These are phyloP conservation scores for Triplophysa dalaica DNA, from an alignment of 2,113 vertebrate species.

Conservation along the genomic window DNA sequence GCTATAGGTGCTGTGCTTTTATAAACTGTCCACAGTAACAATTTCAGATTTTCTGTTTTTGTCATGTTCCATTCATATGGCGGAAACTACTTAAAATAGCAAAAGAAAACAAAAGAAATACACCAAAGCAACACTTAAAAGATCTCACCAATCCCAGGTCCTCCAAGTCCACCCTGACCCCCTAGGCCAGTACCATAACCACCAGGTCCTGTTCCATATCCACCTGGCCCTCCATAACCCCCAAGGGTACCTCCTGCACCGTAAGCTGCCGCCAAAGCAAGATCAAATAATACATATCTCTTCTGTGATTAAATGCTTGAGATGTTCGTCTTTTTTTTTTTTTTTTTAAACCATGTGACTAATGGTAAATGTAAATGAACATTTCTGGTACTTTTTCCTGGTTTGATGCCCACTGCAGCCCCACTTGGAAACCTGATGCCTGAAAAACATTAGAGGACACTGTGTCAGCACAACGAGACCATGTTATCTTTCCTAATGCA, in stretches of 20 bases:
- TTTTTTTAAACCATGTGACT: no score
- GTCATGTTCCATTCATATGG: no score
- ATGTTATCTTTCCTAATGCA: not conserved
- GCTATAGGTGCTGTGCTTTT: no score
- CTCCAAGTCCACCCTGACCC: slow-evolving; percentile 56
- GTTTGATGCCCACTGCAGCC: slow-evolving; percentile 68
- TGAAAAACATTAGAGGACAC: slow-evolving; percentile 40
- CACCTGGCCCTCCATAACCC: slow-evolving; percentile 51
- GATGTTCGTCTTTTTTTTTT: no score
- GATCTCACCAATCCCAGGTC: slow-evolving; percentile 39
- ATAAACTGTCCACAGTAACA: no score
- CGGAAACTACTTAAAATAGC: no score
- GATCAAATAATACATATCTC: no score
- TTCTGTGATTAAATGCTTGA: no score
- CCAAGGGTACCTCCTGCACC: slow-evolving; percentile 45
- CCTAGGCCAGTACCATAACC: slow-evolving; percentile 56
- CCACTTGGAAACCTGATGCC: slow-evolving; percentile 69
- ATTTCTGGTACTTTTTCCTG: slow-evolving; percentile 65
- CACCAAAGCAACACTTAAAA: not conserved
- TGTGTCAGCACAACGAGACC: not conserved
- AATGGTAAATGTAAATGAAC: not conserved
- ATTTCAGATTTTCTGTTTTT: no score
- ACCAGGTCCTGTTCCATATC: slow-evolving; percentile 59
- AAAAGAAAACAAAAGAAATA: not conserved
- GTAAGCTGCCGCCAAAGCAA: slow-evolving; percentile 39